Percentiles rank a stretch among this genome's conserved stretches.
Evolutionary conservation across 2,888 invertebrate genomes (phyloP).

Genomic region (Colostygia pectinataria): DNA sequence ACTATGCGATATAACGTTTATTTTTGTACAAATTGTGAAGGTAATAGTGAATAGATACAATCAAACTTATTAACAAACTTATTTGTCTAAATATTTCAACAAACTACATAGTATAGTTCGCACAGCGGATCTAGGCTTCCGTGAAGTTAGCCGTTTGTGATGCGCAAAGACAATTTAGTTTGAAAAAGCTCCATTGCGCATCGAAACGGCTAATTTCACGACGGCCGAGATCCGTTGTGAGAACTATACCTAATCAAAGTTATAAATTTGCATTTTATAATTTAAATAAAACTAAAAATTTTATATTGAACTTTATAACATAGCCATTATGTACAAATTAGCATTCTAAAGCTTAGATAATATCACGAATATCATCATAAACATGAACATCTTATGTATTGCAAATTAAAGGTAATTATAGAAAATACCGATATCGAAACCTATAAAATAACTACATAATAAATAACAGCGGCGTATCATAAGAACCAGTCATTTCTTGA

Average conservation of each 20-base stretch:
- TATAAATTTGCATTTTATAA: constrained; percentile 2
- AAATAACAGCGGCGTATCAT: constrained; percentile 71
- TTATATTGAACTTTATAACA: constrained; percentile 22
- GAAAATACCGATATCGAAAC: constrained; percentile 38
- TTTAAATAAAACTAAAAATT: constrained; percentile 19
- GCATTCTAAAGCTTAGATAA: constrained; percentile 40
- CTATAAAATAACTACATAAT: constrained; percentile 64
- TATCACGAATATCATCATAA: constrained; percentile 53
- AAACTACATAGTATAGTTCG: neutral
- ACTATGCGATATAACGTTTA: too few relatives aligned
- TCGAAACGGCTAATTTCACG: too few relatives aligned
- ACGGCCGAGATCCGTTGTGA: too few relatives aligned
- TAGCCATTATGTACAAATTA: constrained; percentile 38
- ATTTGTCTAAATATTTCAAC: neutral
- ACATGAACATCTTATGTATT: constrained; percentile 45
- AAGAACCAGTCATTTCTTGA: constrained; percentile 65
- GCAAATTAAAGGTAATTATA: constrained; percentile 41
- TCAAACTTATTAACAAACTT: neutral
- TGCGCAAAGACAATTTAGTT: too few relatives aligned
- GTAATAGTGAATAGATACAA: too few relatives aligned
- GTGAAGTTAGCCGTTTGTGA: too few relatives aligned
- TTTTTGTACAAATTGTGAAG: too few relatives aligned
- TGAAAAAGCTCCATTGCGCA: too few relatives aligned
- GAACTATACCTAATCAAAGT: too few relatives aligned
- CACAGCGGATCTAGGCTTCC: too few relatives aligned